phyloP scores from a whole-genome alignment of 2,888 invertebrate species.

The Andrena camellia region DNA sequence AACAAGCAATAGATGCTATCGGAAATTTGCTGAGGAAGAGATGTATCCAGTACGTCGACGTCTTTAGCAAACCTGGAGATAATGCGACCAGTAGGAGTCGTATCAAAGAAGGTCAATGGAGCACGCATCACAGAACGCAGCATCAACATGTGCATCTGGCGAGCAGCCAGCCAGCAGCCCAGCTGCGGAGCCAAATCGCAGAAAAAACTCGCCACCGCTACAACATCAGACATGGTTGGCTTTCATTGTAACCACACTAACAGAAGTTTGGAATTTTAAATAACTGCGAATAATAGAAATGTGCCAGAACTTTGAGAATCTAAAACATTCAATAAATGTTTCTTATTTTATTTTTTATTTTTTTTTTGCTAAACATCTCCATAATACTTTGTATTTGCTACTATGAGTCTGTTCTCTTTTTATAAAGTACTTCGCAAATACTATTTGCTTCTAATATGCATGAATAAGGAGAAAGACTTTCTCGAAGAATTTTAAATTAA shows the following conservation, averaged over 20 bases:
- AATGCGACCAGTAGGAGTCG: constrained; percentile 86
- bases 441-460: constrained; percentile 32
- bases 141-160: constrained; percentile 85
- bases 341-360: too few relatives aligned
- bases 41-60: constrained; percentile 90
- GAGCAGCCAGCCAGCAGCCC: constrained; percentile 90
- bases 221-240: constrained; percentile 85
- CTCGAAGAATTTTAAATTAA: constrained; percentile 27
- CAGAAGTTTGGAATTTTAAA: constrained; percentile 39
- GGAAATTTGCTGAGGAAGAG: constrained; percentile 88
- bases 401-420: neutral
- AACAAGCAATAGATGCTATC: constrained; percentile 90
- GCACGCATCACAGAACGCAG: constrained; percentile 85
- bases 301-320: constrained; percentile 25
- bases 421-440: constrained; percentile 11
- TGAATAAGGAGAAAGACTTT: constrained; percentile 25
- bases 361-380: constrained; percentile 14
- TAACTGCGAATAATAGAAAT: constrained; percentile 35
- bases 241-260: constrained; percentile 71
- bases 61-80: constrained; percentile 91
- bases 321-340: constrained; percentile 25
- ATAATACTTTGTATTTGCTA: constrained; percentile 11
- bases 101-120: constrained; percentile 86
- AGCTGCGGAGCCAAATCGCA: constrained; percentile 89
- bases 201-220: constrained; percentile 90